Evolutionary conservation across 2,888 invertebrate species (phyloP).

Genomic region (Zeuzera pyrina): DNA sequence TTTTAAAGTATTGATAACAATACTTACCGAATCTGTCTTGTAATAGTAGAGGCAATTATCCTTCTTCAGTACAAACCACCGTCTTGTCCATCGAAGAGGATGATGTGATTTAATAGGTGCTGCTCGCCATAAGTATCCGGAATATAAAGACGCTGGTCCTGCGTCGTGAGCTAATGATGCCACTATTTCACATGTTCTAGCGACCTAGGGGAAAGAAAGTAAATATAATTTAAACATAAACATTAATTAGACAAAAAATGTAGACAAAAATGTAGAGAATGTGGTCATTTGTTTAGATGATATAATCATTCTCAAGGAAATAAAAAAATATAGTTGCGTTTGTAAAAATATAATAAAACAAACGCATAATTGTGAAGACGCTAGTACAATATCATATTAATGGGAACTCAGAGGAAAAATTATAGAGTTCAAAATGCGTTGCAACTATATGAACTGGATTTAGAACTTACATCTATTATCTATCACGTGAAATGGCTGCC

Average conservation of each 20-base stretch:
- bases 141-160: constrained; percentile 76
- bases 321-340: no score
- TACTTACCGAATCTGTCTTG: constrained; percentile 88
- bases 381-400: no score
- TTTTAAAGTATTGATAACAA: background rate
- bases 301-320: no score
- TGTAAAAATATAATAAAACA: no score
- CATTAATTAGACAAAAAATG: background rate
- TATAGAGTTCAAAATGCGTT: no score
- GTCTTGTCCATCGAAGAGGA: constrained; percentile 83
- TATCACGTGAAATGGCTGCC: no score
- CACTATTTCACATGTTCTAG: constrained; percentile 87
- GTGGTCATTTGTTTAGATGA: no score
- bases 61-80: constrained; percentile 92
- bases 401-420: no score
- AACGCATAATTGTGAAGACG: no score
- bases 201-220: constrained; percentile 70
- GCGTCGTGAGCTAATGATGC: constrained; percentile 77
- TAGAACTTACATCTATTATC: no score
- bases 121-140: constrained; percentile 85
- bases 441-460: no score
- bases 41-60: constrained; percentile 97
- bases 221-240: background rate
- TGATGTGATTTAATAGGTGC: constrained; percentile 60
- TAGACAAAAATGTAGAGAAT: background rate